Base-by-base conservation (phyloP, 2,888 invertebrate genomes). In the Cephus sareptanus region DNA sequence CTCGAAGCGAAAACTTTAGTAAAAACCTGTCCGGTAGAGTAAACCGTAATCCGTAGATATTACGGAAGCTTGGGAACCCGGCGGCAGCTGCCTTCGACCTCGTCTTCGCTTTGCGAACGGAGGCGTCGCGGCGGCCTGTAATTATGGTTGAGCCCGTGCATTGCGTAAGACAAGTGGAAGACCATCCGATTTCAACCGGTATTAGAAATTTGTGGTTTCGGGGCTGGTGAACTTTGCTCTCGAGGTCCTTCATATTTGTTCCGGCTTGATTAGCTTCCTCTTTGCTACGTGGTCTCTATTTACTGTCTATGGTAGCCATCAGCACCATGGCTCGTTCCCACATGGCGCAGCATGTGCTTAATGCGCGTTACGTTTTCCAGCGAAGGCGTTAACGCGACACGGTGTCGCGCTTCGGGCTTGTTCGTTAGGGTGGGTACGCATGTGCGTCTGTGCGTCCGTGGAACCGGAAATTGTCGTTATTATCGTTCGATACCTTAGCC, bases 41-140 rank as follows among this genome's bases (percentile, higher is more conserved):
- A 70, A 77, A 75, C 71, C 75, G 78, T 77, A 80, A 82, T 79
- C 79, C 31, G 3, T 33, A 56, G 81, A 82, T 80, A 84, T 85
- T 84, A 77, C 87, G 81, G 81, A 87, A 84, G 85, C 85, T 86
- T 85, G 88, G 84, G 85, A 88, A 86, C 83, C 86, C 86, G 34
- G 87, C 86, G 34, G 87, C 89, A 89, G 88, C 85, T 87, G 88
- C 86, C 83, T 86, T 86, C 82, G 84, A 82, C 75, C 75, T 35
- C 69, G 37, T 74, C 23, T 68, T 34, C 30, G 73, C 56, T 40
- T 30, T 74, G 68, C 34, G 15, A 23, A 56, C 23, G 69, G 15
- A 30, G 76, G 76, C 76, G 75, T 69, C 37, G 69, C n/a, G 69
- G 69, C 31, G 70, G 23, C 34, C 40, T 70, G 73, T 79, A 73